These are phyloP conservation scores for Melanerpes aurifrons DNA, from an alignment of 2,113 vertebrate genomes.

Conservation along the genomic window DNA sequence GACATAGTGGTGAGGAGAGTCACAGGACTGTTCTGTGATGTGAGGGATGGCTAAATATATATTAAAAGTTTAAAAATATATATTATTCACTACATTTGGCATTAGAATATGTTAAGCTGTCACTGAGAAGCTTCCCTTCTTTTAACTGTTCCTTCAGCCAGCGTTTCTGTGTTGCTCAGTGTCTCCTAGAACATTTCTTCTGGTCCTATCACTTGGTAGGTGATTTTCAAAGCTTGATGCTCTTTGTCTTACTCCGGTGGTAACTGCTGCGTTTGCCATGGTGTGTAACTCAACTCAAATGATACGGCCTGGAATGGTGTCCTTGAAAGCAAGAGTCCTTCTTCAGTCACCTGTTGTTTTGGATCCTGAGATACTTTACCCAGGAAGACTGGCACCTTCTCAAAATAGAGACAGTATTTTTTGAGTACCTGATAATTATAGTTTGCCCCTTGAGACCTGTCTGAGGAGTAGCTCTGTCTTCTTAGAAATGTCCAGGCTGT, in stretches of 20 bases:
- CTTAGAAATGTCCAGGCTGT: background rate
- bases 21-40: background rate
- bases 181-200: background rate
- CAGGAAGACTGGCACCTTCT: background rate
- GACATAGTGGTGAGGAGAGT: background rate
- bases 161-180: background rate
- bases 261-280: fast-evolving
- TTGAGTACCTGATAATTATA: background rate
- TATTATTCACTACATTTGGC: background rate
- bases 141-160: background rate
- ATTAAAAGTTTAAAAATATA: background rate
- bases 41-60: background rate
- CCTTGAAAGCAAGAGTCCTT: background rate
- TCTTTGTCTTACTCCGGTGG: background rate
- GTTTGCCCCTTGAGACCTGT: background rate
- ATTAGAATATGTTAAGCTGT: background rate
- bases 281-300: background rate
- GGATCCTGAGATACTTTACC: background rate
- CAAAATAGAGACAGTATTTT: background rate
- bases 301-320: background rate
- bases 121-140: background rate
- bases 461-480: background rate
- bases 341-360: background rate
- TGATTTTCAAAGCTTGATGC: background rate
- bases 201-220: no score